Evolutionary conservation across 2,797 vertebrate species (phyloP).

Genomic region (Acrossocheilus wenchowensis): DNA sequence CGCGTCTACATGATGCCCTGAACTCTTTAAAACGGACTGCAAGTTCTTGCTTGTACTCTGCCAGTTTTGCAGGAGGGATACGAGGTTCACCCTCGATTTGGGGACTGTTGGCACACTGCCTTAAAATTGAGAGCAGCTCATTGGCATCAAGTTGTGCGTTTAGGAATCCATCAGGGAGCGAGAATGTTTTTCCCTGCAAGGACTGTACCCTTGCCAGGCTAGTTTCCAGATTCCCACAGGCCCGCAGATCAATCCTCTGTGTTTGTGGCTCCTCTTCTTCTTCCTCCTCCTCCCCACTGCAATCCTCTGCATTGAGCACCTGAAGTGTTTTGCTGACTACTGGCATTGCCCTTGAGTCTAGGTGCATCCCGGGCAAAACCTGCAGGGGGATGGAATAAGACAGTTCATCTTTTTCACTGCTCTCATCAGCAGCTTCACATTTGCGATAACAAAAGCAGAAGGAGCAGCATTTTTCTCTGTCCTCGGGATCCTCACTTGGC

Average conservation of each 20-base stretch:
- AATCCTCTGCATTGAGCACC: constrained; percentile 90
- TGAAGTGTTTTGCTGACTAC: constrained; percentile 96
- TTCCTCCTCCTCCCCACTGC: constrained; percentile 85
- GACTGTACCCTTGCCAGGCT: constrained; percentile 91
- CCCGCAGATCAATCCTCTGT: constrained; percentile 93
- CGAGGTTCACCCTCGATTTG: constrained; percentile 87
- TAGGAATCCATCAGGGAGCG: constrained; percentile 92
- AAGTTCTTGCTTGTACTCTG: constrained; percentile 93
- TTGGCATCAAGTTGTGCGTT: constrained; percentile 95
- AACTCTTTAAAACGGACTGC: constrained; percentile 96
- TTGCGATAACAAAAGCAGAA: constrained; percentile 99
- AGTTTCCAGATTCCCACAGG: constrained; percentile 87
- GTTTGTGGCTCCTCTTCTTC: constrained; percentile 83
- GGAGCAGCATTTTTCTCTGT: constrained; percentile 94
- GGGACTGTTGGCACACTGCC: constrained; percentile 90
- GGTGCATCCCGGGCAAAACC: constrained; percentile 93
- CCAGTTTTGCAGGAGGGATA: constrained; percentile 85
- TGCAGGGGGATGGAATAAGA: constrained; percentile 97
- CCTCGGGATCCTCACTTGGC: constrained; percentile 84
- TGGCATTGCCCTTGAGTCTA: constrained; percentile 87
- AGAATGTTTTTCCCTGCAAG: constrained; percentile 88
- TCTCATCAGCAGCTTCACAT: constrained; percentile 90
- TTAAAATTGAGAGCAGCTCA: constrained; percentile 90
- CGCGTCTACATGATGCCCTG: constrained; percentile 90
- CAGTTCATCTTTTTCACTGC: constrained; percentile 95